Evolutionary conservation across 2,113 vertebrate genomes (phyloP).

Genomic region (Uropsilus gracilis): DNA sequence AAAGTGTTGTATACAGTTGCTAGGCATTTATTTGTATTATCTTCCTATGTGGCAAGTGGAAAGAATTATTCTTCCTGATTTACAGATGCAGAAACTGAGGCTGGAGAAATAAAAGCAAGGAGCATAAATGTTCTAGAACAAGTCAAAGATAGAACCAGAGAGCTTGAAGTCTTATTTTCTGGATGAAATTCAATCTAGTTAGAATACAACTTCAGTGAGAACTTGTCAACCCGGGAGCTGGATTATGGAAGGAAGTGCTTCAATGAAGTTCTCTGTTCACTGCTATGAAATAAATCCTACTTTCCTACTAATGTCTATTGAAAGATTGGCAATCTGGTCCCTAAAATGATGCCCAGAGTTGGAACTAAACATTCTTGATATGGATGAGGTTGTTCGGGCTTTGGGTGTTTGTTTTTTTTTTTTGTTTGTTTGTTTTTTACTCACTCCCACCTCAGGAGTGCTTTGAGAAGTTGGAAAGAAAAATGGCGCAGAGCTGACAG

Average conservation of each 20-base stretch:
- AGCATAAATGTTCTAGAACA: background rate
- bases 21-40: background rate
- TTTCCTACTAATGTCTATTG: background rate
- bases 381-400: background rate
- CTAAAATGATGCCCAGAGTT: background rate
- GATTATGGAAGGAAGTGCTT: background rate
- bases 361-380: background rate
- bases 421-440: background rate
- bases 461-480: background rate
- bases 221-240: background rate
- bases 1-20: background rate
- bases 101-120: background rate
- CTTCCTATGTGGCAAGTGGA: background rate
- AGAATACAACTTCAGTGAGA: background rate
- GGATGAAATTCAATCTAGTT: background rate
- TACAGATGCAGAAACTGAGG: slow-evolving; percentile 73
- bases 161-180: background rate
- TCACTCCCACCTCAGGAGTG: background rate
- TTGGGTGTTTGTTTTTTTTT: background rate
- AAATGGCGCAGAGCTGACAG: background rate
- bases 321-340: background rate
- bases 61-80: slow-evolving; percentile 49
- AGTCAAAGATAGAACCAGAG: background rate
- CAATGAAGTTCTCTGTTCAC: background rate
- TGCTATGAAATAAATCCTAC: background rate